A percentile compares a stretch with the other conserved stretches of the same genome.
phyloP scores from a whole-genome alignment of 2,797 vertebrate genomes.

The Eurystomus glaucurus region DNA sequence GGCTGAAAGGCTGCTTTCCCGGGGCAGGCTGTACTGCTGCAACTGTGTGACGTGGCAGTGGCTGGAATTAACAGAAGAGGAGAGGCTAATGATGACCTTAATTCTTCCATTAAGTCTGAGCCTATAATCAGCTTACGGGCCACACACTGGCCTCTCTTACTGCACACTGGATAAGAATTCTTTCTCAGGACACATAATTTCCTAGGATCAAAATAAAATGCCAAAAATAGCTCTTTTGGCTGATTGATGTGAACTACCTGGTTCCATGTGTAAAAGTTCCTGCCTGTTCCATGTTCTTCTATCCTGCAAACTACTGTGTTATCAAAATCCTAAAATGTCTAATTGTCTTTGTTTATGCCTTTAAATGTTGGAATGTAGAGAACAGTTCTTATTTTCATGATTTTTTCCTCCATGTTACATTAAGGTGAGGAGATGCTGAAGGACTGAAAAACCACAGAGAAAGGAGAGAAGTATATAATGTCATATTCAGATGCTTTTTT shows the following conservation, averaged over 20 bases:
- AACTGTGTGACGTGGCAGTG: neutral
- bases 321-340: neutral
- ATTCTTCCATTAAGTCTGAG: slow-evolving; percentile 10
- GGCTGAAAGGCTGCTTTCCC: neutral
- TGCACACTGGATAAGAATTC: neutral
- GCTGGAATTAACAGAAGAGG: neutral
- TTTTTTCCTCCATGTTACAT: rapidly evolving
- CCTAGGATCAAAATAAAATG: neutral
- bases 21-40: neutral
- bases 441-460: neutral
- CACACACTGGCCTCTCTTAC: neutral
- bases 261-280: neutral
- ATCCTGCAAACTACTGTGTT: neutral
- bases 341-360: neutral
- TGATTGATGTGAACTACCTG: neutral
- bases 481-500: neutral
- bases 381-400: neutral
- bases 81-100: neutral
- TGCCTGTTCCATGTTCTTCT: neutral
- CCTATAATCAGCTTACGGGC: slow-evolving; percentile 19
- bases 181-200: neutral
- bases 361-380: neutral
- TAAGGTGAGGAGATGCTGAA: neutral
- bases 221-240: neutral
- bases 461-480: neutral